phyloP scores from a whole-genome alignment of 2,797 vertebrate genomes.

The Enteromius mattozi region DNA sequence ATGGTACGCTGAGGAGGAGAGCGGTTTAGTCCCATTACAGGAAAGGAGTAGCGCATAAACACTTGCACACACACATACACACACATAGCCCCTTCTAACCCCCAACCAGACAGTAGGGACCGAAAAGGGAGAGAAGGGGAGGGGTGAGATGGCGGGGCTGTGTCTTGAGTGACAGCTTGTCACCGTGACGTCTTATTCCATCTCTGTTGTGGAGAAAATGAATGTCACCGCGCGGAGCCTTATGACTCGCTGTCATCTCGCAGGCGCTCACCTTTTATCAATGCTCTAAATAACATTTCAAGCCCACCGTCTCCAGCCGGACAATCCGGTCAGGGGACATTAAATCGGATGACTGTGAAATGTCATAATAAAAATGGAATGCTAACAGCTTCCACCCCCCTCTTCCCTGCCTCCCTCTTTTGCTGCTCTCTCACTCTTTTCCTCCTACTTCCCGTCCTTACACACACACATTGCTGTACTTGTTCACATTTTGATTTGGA shows the following conservation, averaged over 20 bases:
- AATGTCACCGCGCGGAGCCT: conserved; percentile 80
- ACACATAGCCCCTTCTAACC: conserved; percentile 40
- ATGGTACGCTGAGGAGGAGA: conserved; percentile 70
- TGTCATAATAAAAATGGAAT: conserved; percentile 92
- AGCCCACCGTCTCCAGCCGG: conserved; percentile 87
- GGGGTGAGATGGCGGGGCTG: conserved; percentile 70
- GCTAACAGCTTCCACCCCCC: conserved; percentile 86
- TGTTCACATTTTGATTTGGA: conserved; percentile 63
- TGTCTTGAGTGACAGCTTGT: conserved; percentile 96
- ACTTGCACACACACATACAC: conserved; percentile 58
- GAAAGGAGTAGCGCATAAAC: conserved; percentile 74
- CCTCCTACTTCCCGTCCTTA: conserved; percentile 25
- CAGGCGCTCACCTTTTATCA: conserved; percentile 97
- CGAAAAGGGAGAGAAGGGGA: conserved; percentile 76
- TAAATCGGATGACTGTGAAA: conserved; percentile 93
- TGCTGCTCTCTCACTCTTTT: conserved; percentile 47
- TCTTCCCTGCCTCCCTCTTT: conserved; percentile 42
- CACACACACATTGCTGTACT: conserved; percentile 55
- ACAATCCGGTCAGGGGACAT: conserved; percentile 92
- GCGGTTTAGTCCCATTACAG: conserved; percentile 85
- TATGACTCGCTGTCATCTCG: conserved; percentile 96
- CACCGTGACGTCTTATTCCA: conserved; percentile 97
- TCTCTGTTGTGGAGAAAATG: conserved; percentile 93
- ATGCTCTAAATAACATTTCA: conserved; percentile 94
- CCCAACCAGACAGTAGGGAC: conserved; percentile 57